These are phyloP conservation scores for Alosa sapidissima DNA, from an alignment of 2,797 vertebrate species.

Conservation along the genomic window DNA sequence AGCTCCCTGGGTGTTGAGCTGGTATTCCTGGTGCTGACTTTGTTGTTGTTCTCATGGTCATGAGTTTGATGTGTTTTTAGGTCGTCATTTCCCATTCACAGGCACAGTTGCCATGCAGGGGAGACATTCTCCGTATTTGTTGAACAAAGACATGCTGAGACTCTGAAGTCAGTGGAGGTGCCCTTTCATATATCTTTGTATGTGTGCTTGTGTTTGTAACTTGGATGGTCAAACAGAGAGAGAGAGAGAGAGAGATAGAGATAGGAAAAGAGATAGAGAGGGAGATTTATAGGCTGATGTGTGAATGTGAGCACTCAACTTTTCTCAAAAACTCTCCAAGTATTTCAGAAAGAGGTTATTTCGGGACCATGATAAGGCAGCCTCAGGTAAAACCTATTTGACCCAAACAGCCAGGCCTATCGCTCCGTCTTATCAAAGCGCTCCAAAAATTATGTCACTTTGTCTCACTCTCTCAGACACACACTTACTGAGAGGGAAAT, in stretches of 20 bases:
- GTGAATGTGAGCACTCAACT: constrained; percentile 10
- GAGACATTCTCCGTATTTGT: neutral
- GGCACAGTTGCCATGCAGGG: neutral
- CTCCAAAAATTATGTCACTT: neutral
- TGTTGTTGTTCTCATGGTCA: neutral
- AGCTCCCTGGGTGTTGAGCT: neutral
- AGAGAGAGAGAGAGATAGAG: neutral
- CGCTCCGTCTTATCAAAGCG: neutral
- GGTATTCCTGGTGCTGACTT: too few relatives aligned
- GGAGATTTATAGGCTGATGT: neutral
- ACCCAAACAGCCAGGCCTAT: neutral
- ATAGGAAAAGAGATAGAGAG: neutral
- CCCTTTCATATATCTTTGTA: neutral
- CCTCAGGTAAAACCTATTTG: neutral
- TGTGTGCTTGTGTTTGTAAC: neutral
- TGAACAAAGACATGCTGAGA: neutral
- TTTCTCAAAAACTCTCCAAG: neutral
- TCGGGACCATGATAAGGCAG: neutral
- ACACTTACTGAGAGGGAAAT: neutral
- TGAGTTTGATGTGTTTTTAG: neutral
- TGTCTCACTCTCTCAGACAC: neutral
- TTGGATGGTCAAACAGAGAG: neutral
- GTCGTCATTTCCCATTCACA: neutral
- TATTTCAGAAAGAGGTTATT: neutral
- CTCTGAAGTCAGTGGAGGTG: neutral